Evolutionary conservation across 2,113 vertebrate species (phyloP).

Genomic region (Morone chrysops): DNA sequence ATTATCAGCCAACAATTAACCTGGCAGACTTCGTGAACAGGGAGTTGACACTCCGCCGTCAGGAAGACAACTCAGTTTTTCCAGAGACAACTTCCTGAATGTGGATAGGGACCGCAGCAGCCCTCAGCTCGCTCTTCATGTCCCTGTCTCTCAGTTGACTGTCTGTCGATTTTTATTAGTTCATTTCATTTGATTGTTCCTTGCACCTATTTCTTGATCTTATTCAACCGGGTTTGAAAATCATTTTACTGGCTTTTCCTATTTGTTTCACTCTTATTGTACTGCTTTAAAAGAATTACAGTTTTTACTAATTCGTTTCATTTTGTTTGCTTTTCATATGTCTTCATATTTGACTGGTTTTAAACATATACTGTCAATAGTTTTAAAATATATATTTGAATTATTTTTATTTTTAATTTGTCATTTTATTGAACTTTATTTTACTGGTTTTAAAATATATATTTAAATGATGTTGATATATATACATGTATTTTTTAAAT

Average conservation of each 20-base stretch:
- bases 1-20: background rate
- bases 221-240: no score
- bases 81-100: constrained; percentile 71
- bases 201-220: no score
- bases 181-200: no score
- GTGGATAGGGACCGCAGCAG: background rate
- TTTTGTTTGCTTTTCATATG: background rate
- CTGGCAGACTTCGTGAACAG: background rate
- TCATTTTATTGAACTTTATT: no score
- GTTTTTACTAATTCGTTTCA: background rate
- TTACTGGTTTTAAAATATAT: background rate
- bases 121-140: background rate
- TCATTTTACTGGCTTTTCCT: background rate
- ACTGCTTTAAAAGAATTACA: background rate
- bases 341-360: background rate
- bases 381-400: background rate
- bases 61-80: constrained; percentile 28
- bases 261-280: background rate
- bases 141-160: background rate
- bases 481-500: background rate
- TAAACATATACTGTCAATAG: background rate
- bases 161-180: no score
- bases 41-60: constrained; percentile 22
- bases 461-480: background rate
- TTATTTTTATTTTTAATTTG: background rate